Evolutionary conservation across 2,797 vertebrate species (phyloP).

Genomic region (Tapera naevia): DNA sequence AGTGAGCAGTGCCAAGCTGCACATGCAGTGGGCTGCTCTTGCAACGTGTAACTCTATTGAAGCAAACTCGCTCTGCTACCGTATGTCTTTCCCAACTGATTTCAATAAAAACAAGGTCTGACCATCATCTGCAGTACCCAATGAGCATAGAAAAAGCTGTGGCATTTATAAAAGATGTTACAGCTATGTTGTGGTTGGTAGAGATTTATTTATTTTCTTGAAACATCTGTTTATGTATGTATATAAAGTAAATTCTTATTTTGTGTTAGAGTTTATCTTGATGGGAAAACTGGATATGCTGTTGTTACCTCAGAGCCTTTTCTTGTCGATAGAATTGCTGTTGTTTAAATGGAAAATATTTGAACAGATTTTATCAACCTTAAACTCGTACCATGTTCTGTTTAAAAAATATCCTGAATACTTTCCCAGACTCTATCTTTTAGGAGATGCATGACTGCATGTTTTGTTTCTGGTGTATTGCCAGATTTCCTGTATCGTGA

Average conservation of each 20-base stretch:
- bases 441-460: neutral
- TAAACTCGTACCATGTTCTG: neutral
- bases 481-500: neutral
- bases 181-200: neutral
- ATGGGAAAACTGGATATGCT: neutral
- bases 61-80: neutral
- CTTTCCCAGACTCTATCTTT: neutral
- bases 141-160: neutral
- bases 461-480: conserved; percentile 12
- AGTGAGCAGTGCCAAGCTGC: neutral
- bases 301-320: neutral
- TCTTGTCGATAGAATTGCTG: neutral
- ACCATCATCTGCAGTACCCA: neutral
- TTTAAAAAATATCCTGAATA: conserved; percentile 28
- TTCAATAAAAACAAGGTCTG: neutral
- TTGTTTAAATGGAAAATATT: conserved; percentile 30
- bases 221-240: neutral
- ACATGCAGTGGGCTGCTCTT: rapidly evolving
- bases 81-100: neutral
- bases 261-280: neutral
- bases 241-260: neutral
- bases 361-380: conserved; percentile 32
- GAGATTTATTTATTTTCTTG: neutral
- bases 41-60: neutral
- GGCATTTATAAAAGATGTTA: neutral